Evolutionary conservation across 1,140 invertebrate genomes (phyloP).

Genomic region (Batillaria attramentaria): DNA sequence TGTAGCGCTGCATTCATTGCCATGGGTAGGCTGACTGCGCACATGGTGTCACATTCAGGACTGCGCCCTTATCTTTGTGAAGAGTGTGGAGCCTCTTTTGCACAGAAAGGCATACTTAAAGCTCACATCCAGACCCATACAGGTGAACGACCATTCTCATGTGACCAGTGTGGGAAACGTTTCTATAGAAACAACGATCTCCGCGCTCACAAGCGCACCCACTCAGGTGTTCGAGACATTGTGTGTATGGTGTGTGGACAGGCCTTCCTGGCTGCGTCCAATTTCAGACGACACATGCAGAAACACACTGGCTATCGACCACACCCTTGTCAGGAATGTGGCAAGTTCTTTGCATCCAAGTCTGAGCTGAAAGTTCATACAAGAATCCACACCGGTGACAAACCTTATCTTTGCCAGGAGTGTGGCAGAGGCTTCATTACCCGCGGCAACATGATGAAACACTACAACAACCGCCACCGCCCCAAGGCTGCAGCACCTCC

Average conservation of each 20-base stretch:
- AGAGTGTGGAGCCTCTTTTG: slow-evolving; percentile 30
- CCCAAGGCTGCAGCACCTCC: no score
- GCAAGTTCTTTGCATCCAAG: slow-evolving; percentile 11
- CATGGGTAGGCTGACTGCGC: slow-evolving; percentile 23
- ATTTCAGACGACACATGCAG: slow-evolving; percentile 26
- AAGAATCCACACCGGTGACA: slow-evolving; percentile 86
- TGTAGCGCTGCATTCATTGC: slow-evolving; percentile 30
- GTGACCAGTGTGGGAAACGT: slow-evolving; percentile 30
- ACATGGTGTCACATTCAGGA: slow-evolving; percentile 30
- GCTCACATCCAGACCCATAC: slow-evolving; percentile 33
- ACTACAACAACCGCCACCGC: slow-evolving; percentile 32
- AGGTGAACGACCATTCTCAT: slow-evolving; percentile 15
- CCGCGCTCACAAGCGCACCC: slow-evolving; percentile 23
- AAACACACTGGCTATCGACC: slow-evolving; percentile 14
- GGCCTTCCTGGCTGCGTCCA: slow-evolving; percentile 11
- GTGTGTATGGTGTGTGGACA: slow-evolving; percentile 23
- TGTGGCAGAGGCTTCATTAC: slow-evolving; percentile 29
- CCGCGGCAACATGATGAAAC: slow-evolving; percentile 27
- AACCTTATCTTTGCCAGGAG: slow-evolving; percentile 79
- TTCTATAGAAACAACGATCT: slow-evolving; percentile 21
- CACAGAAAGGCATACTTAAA: slow-evolving; percentile 19
- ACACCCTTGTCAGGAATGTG: slow-evolving; percentile 15
- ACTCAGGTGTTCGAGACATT: slow-evolving; percentile 19
- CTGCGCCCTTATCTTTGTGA: slow-evolving; percentile 30
- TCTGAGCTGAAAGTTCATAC: slow-evolving; percentile 78